These are phyloP conservation scores for Dunckerocampus dactyliophorus DNA, from an alignment of 2,113 vertebrate species.

Conservation along the genomic window DNA sequence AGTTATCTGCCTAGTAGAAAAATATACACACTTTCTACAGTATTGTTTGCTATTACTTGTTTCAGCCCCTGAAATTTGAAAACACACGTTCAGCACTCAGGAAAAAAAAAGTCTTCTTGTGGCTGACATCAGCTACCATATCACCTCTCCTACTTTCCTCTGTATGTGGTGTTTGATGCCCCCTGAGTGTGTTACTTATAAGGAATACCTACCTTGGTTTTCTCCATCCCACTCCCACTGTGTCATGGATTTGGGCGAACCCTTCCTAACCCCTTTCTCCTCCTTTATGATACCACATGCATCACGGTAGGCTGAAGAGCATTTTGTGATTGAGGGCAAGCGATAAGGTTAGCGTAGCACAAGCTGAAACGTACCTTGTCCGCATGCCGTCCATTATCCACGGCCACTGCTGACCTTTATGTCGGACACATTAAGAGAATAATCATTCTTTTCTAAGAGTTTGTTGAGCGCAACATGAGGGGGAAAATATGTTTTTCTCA, in stretches of 20 bases:
- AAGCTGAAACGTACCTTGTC: neutral
- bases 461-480: neutral
- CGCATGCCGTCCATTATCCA: constrained; percentile 1
- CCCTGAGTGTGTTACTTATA: constrained; percentile 47
- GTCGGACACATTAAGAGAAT: neutral
- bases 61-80: no score
- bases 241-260: constrained; percentile 35
- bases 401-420: constrained; percentile 4
- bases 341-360: neutral
- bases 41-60: no score
- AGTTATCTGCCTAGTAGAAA: no score
- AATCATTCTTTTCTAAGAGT: constrained; percentile 1
- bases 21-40: no score
- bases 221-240: constrained; percentile 34
- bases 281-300: constrained; percentile 31
- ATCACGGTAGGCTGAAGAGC: constrained; percentile 26
- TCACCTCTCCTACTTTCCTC: constrained; percentile 19
- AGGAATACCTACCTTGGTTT: constrained; percentile 37
- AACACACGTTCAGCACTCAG: neutral
- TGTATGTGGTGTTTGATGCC: constrained; percentile 19
- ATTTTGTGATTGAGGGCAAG: constrained; percentile 13
- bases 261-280: constrained; percentile 32
- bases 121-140: constrained; percentile 28
- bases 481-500: neutral
- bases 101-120: constrained; percentile 11